These are phyloP conservation scores for Dasyornis broadbenti DNA, from an alignment of 2,113 vertebrate species.

Conservation along the genomic window DNA sequence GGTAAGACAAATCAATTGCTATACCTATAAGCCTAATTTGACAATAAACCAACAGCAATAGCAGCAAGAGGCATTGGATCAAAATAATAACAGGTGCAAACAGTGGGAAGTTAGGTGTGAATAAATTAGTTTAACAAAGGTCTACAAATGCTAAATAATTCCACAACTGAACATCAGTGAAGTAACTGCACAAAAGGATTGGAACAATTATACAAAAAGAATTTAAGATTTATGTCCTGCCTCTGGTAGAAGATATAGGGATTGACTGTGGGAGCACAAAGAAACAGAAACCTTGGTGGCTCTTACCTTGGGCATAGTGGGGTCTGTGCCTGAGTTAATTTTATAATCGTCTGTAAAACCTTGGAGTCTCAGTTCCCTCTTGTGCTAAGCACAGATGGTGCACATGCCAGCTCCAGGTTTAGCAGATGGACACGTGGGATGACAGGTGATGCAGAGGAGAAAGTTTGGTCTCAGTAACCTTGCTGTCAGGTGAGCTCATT, in stretches of 20 bases:
- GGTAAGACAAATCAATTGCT: conserved; percentile 2
- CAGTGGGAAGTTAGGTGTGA: background rate
- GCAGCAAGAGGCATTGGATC: background rate
- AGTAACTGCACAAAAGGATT: background rate
- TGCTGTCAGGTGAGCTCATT: background rate
- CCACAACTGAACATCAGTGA: background rate
- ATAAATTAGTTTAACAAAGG: background rate
- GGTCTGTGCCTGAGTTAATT: background rate
- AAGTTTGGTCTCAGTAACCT: background rate
- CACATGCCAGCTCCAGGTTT: background rate
- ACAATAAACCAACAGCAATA: background rate
- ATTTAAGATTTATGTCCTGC: background rate
- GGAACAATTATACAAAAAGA: background rate
- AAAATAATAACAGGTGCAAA: background rate
- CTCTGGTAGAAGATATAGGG: background rate
- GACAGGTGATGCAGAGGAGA: background rate
- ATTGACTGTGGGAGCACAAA: background rate
- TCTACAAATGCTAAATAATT: background rate
- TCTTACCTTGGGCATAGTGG: background rate
- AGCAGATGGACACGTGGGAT: background rate
- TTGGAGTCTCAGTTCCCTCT: background rate
- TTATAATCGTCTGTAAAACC: background rate
- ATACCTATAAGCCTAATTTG: background rate
- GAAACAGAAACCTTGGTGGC: background rate
- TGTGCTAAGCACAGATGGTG: background rate